Base-by-base conservation (phyloP, 1,140 invertebrate species). In the Caenorhabditis remanei region DNA sequence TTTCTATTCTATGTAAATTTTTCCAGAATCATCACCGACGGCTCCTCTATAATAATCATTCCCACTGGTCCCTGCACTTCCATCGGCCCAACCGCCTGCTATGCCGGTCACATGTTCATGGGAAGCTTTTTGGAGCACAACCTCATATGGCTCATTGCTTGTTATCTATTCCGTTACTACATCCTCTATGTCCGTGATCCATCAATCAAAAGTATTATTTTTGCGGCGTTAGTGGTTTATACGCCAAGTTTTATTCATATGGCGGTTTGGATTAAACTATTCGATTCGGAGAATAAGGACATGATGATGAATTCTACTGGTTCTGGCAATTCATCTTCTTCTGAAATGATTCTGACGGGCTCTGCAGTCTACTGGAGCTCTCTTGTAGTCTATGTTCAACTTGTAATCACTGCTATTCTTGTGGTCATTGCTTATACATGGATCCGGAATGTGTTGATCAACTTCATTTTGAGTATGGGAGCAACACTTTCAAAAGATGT, bases 81-180 rank as follows among this genome's bases (percentile, higher is more conserved):
- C 2, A 43, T 71, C 19, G 65, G 65, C 16, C 41, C 65, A 19
- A 71, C 65, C 24, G 65, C 65, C 24, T 71, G 65, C 41, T 71
- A 71, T 46, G 65, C 65, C 14, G 65, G 65, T 46, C 65, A 71
- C 65, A 71, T 71, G 65, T 71, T 71, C 41, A 71, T 71, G 65
- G 65, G 65, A 43, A 43, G 40, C 41, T 71, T 71, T 11, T 24
- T 71, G 41, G 65, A 71, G 65, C 65, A 71, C 41, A 71, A 71
- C 14, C 19, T 71, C 0, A 71, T 71, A 14, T 71, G 65, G 65
- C 65, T 71, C 40, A 71, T 71, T 43, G 65, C 65, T 19, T 71
- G 65, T 71, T 71, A 71, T n/a, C 41, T 71, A 71, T 71, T 71
- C 40, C 65, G 65, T 71, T 71, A 71, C 41, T 71, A 71, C 19